These are phyloP conservation scores for Brachypodius melanocephalos DNA, from an alignment of 2,113 vertebrate genomes.

Conservation along the genomic window DNA sequence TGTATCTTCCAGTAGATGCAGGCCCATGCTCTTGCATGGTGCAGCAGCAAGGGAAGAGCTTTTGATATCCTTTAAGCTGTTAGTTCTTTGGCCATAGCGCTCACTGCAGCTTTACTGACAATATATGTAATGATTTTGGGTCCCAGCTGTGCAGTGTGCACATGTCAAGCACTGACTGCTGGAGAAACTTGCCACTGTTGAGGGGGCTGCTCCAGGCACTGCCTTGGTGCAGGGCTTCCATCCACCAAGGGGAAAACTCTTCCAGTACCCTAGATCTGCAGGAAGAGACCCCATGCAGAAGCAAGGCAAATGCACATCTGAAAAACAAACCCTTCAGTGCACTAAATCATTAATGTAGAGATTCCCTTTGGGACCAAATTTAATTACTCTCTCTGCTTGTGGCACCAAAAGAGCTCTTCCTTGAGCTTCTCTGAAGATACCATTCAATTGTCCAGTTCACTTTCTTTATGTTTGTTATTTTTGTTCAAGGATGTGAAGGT, in stretches of 20 bases:
- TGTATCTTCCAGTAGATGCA: neutral
- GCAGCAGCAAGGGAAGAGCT: neutral
- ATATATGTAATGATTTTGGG: neutral
- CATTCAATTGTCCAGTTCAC: neutral
- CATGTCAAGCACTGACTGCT: neutral
- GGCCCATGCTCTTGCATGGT: neutral
- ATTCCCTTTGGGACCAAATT: neutral
- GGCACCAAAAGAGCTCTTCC: neutral
- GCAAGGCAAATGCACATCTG: neutral
- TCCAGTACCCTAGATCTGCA: neutral
- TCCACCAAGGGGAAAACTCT: neutral
- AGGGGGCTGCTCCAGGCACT: neutral
- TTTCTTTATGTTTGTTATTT: neutral
- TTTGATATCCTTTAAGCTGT: neutral
- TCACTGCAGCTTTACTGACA: neutral
- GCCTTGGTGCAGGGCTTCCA: neutral
- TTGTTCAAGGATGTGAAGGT: slow-evolving; percentile 84
- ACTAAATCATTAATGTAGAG: neutral
- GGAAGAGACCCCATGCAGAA: neutral
- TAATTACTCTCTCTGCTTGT: neutral
- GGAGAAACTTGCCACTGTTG: neutral
- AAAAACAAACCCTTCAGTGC: neutral
- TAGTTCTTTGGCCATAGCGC: neutral
- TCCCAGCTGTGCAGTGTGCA: accelerated
- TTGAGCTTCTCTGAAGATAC: neutral